A percentile compares a stretch with the other conserved stretches of the same genome.
phyloP scores from a whole-genome alignment of 2,113 vertebrate genomes.

The Oenanthe melanoleuca region DNA sequence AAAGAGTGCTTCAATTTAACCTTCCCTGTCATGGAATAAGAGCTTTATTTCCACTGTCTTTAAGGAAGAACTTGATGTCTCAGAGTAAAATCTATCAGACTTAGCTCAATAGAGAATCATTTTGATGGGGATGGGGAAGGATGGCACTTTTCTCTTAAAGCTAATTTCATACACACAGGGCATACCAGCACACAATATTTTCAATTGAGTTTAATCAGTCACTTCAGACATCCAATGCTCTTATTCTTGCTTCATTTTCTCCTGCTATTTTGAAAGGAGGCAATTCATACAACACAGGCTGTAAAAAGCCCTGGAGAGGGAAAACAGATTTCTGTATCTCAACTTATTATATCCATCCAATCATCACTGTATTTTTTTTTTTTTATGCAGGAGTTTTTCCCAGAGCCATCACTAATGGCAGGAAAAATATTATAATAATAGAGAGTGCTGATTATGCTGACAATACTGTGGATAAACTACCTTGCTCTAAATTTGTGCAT shows the following conservation, averaged over 20 bases:
- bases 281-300: background rate
- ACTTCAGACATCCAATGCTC: background rate
- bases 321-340: background rate
- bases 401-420: background rate
- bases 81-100: background rate
- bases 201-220: background rate
- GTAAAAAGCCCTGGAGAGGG: background rate
- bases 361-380: background rate
- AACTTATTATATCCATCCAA: background rate
- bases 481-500: background rate
- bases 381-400: background rate
- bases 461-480: background rate
- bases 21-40: conserved; percentile 25
- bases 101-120: background rate
- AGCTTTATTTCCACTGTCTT: background rate
- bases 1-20: conserved; percentile 13
- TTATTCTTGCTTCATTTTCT: background rate
- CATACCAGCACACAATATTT: background rate
- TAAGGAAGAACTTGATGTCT: background rate
- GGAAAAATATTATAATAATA: background rate
- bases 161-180: background rate
- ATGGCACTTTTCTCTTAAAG: background rate
- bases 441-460: background rate
- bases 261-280: background rate
- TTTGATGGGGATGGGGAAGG: background rate